Evolutionary conservation across 2,113 vertebrate species (phyloP), one percentile per base, ranked within the genome.

Genomic region (Actinemys pallida): DNA sequence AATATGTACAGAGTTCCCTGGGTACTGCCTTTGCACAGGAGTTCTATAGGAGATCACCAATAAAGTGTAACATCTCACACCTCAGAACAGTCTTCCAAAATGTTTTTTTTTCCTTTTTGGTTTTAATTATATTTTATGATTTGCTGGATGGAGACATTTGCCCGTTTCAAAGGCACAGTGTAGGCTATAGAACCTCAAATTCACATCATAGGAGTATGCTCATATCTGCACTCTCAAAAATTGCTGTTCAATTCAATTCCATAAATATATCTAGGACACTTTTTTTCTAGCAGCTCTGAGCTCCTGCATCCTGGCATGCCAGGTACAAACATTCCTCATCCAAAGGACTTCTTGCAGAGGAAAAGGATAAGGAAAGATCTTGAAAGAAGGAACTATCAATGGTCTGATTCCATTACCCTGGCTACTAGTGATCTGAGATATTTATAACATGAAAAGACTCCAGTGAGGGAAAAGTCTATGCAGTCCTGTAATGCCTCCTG

Each of bases 1-100:
- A 98, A 98, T 97, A 98, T 97, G 95, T 90, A 96, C 93, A 54
- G 94, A 96, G 94, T 81, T 89, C 8, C 75, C 85, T 84, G 80
- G 90, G 89, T 78, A 0, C 92, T 87, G 83, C 93, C 91, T 69
- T 93, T 90, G 92, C 86, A 16, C 50, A 87, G 88, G 83, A 88
- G 91, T 91, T 92, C 83, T 35, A 45, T 54, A 88, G 84, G 72
- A 53, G 95, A 94, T 94, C 93, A 93, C 94, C 96, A 83, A 75
- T 25, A 0, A 52, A 92, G 65, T 72, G 62, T 65, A 92, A 93
- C 0, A 0, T 90, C 92, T 94, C 25, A 1, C 2, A 1, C 84
- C 90, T 79, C 0, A 1, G 82, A 93, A 95, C 45, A 95, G 86
- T 88, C 94, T 95, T 90, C 95, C 83, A 91, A 94, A 95, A 92